Base-by-base conservation (phyloP, 2,888 invertebrate species). In the Periphyllus acericola region DNA sequence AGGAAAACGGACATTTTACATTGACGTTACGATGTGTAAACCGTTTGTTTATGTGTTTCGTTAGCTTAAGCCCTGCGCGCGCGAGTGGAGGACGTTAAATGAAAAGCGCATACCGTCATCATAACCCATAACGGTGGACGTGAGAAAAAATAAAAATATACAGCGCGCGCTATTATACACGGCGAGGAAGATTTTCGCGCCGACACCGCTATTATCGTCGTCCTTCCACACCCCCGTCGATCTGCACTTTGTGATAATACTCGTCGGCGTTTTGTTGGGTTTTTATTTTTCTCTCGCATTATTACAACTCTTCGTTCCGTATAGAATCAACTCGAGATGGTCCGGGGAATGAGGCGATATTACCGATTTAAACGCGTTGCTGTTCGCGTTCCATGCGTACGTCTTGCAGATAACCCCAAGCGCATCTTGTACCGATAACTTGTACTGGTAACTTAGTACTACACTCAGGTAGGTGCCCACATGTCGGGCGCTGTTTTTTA, bases 21-120 rank as follows among this genome's bases (percentile, higher is more conserved):
- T 84, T 76, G 84, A 76, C 76, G 66, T 76, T 76, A 84, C 84
- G 84, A 76, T 66, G 76, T 84, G 76, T 46, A 84, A 84, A 84
- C 84, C 68, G 84, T 76, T 84, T 84, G 75, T 84, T 84, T 84
- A 84, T 68, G 76, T 34, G 68, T 81, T 81, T 71, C 9, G 68
- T 81, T 81, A 81, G 46, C 46, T 71, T 46, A 32, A 29, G 21
- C 40, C 81, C 68, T 6, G 21, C 78, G 21, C 34, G 25, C 55
- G 60, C n/a, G n/a, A n/a, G n/a, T n/a, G n/a, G n/a, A n/a, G n/a
- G n/a, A n/a, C n/a, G 74, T 36, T 29, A 60, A 79, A 60, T 60
- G 46, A 66, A 55, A 78, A 66, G 25, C 60, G 46, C 68, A 17
- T 68, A 81, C 68, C 68, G 68, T 60, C 71, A 52, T 55, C 83